Base-by-base conservation (phyloP, 2,888 invertebrate species). In the Drosophila merina region DNA sequence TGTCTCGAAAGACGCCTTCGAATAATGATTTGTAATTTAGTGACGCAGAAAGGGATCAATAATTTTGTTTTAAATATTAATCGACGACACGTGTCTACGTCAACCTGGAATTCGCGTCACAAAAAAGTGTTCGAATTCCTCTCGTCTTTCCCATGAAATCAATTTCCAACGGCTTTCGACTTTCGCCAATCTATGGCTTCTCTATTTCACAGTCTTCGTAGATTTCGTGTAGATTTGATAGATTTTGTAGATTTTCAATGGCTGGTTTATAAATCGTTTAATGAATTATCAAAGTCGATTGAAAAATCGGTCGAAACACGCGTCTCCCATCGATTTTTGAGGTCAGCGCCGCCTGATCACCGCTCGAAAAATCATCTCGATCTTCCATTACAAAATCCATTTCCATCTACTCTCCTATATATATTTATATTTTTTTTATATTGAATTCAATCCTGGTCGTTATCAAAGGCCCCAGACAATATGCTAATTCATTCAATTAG, bases 401-500 rank as follows among this genome's bases (percentile, higher is more conserved):
- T 6, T 42, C 8, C 3, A 20, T 20, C 14, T 14, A 42, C 6
- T 12, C 4, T n/a, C 10, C 28, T 2, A 20, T 20, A 20, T n/a
- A 33, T 33, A 20, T 42, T 42, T 42, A 2, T 5, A 38, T 2
- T 20, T 4, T 6, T 8, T 33, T 33, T 8, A 0, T 33, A 55
- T 49, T 47, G 26, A 40, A 64, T 31, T 33, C 50, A 51, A 31
- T 72, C 57, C 73, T 62, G 66, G 54, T 48, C 36, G 64, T 72
- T 72, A 72, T 72, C 72, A 50, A 40, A 5, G 38, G 40, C 36
- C 48, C 10, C 50, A 26, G 30, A 69, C 60, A 70, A 72, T 70
- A 80, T 77, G 82, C 66, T 77, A 86, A 84, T 86, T 82, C 82
- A 86, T 86, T 82, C 82, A 82, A 82, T 82, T 82, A 82, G 74